Evolutionary conservation across 1,140 invertebrate genomes (phyloP).

Genomic region (Calephelis virginiensis): DNA sequence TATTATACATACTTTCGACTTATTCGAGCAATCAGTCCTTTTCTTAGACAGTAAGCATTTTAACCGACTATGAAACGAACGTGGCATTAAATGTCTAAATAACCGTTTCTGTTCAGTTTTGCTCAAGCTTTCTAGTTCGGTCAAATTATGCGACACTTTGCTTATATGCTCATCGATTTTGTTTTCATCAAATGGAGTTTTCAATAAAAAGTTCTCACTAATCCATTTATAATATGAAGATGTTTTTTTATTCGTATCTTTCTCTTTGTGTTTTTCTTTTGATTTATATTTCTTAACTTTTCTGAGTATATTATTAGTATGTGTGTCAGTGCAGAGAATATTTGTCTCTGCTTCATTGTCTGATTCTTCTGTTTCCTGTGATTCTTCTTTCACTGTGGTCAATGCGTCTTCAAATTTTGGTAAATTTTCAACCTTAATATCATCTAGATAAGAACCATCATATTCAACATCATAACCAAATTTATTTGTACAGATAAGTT

Average conservation of each 20-base stretch:
- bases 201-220: neutral
- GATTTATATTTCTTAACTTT: no score
- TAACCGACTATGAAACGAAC: neutral
- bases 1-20: neutral
- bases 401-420: neutral
- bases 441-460: neutral
- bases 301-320: no score
- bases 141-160: neutral
- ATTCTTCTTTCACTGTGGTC: neutral
- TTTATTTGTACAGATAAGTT: neutral
- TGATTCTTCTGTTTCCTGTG: neutral
- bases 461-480: neutral
- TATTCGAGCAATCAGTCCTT: neutral
- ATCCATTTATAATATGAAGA: slow-evolving; percentile 1
- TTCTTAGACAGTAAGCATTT: neutral
- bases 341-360: neutral
- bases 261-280: neutral
- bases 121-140: neutral
- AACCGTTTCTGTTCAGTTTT: neutral
- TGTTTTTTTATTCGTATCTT: neutral
- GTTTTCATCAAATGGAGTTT: neutral
- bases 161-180: neutral
- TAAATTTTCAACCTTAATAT: neutral
- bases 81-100: neutral
- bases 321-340: neutral